These are phyloP conservation scores for Caenorhabditis panamensis DNA, from an alignment of 2,888 invertebrate species.

Conservation along the genomic window DNA sequence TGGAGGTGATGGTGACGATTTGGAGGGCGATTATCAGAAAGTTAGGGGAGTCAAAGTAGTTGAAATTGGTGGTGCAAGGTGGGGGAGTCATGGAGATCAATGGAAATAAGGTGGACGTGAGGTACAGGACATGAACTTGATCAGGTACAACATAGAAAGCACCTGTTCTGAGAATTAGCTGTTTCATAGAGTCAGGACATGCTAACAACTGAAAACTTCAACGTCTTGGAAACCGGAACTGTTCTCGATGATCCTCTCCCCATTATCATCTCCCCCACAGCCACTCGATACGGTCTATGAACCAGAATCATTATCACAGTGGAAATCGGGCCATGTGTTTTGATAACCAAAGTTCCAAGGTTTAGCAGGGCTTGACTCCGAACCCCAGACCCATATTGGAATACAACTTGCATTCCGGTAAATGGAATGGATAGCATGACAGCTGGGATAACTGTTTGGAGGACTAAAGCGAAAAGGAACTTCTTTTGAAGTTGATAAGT, in stretches of 20 bases:
- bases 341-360: not conserved
- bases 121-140: too few relatives aligned
- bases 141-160: too few relatives aligned
- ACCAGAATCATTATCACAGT: slow-evolving; percentile 8
- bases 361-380: slow-evolving; percentile 3
- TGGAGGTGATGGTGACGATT: not conserved
- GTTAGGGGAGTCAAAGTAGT: slow-evolving; percentile 8
- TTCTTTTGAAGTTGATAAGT: not conserved
- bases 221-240: too few relatives aligned
- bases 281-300: slow-evolving; percentile 3
- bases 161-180: too few relatives aligned
- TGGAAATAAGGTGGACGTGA: too few relatives aligned
- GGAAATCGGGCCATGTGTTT: slow-evolving; percentile 2
- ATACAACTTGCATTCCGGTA: not conserved
- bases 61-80: not conserved
- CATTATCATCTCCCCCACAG: too few relatives aligned
- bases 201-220: too few relatives aligned
- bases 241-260: too few relatives aligned
- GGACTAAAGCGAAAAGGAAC: not conserved
- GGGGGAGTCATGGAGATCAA: not conserved
- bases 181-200: too few relatives aligned
- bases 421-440: not conserved
- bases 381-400: not conserved
- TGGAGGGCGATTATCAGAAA: slow-evolving; percentile 10
- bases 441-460: slow-evolving; percentile 1